Base-by-base conservation (phyloP, 2,888 invertebrate species). In the Pardosa pseudoannulata region DNA sequence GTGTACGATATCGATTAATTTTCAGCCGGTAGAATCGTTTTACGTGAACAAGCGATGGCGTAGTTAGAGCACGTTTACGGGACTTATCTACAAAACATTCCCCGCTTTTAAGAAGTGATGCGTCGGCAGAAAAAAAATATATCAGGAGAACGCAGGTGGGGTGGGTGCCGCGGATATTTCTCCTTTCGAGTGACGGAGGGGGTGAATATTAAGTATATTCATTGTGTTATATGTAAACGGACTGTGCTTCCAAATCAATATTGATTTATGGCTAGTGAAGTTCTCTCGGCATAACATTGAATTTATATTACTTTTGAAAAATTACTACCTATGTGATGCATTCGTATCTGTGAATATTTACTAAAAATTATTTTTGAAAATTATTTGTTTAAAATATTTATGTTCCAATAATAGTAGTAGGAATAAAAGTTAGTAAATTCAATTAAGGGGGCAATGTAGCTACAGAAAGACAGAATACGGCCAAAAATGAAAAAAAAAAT, bases 61-160 rank as follows among this genome's bases (percentile, higher is more conserved):
- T 32, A 80, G 80, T 74, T 80, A 74, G 46, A 32, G 80, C 80
- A 80, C 80, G 80, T 80, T 74, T 73, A 67, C 67, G 32, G 23
- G 67, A 23, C 36, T 74, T 80, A 67, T 80, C 65, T 56, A 36
- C n/a, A 23, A 29, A 80, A 80, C 50, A 68, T 56, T 68, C 80
- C 50, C 68, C 13, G 67, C 74, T 80, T 73, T 74, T 74, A 74
- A 70, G 62, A 74, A 74, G 67, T 73, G 80, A 72, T 74, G 80
- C 19, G 80, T 74, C 67, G 50, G 73, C 80, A 29, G 67, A 73
- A 73, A 46, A 46, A 36, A 36, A 36, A 36, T 36, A 46, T 56
- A 56, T 56, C 56, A 56, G 56, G 56, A 56, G 56, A 16, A 5
- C 23, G 23, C 56, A 56, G 56, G 23, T 19, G 2, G 5, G 7